A percentile compares a stretch with the other conserved stretches of the same genome.
Evolutionary conservation across 2,888 invertebrate genomes (phyloP).

Genomic region (Sesamia inferens): DNA sequence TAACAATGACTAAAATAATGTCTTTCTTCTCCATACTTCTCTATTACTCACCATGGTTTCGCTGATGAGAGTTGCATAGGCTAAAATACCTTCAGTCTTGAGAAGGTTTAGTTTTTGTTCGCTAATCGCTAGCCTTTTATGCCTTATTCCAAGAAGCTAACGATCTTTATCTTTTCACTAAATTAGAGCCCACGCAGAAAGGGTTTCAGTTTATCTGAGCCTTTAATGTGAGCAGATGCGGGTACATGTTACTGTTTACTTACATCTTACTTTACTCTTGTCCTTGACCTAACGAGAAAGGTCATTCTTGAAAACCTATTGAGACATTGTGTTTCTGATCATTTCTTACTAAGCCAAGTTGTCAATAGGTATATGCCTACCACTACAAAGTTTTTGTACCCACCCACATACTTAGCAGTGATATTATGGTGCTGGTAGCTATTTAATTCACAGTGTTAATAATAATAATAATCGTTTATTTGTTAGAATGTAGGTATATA

Average conservation of each 20-base stretch:
- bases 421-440: too few species aligned
- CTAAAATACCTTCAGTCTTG: background rate
- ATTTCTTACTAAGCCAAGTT: background rate
- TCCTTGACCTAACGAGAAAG: slow-evolving; percentile 25
- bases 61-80: too few species aligned
- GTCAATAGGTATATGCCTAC: too few species aligned
- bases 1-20: too few species aligned
- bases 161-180: slow-evolving; percentile 81
- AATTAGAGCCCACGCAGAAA: slow-evolving; percentile 78
- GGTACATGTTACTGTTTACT: slow-evolving; percentile 74
- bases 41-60: too few species aligned
- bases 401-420: too few species aligned
- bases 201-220: slow-evolving; percentile 78
- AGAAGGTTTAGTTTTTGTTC: too few species aligned
- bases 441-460: too few species aligned
- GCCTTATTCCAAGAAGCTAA: slow-evolving; percentile 64
- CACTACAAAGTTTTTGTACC: too few species aligned
- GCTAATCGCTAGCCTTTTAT: slow-evolving; percentile 26
- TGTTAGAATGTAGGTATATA: too few species aligned
- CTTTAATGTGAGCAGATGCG: slow-evolving; percentile 79
- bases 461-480: too few species aligned
- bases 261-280: slow-evolving; percentile 43
- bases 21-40: too few species aligned
- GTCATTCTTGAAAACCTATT: slow-evolving; percentile 3
- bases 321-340: background rate